phyloP scores from a whole-genome alignment of 1,140 invertebrate genomes.

The Cardiocondyla obscurior region DNA sequence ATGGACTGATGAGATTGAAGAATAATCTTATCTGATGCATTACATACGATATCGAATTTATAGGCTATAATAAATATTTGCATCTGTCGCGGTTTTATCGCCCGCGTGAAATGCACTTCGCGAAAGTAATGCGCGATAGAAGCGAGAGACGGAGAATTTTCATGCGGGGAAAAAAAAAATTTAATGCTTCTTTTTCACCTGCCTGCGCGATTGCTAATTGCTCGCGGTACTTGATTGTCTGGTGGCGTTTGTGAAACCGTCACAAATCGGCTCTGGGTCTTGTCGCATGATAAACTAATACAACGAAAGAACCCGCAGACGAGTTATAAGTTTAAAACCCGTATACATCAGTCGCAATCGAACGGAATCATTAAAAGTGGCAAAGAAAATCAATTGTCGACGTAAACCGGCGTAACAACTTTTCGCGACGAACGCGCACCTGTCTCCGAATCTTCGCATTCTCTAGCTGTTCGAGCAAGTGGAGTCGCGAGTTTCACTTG shows the following conservation, averaged over 20 bases:
- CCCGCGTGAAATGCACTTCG: not conserved
- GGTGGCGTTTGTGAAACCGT: not conserved
- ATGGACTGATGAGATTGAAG: not conserved
- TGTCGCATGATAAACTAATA: not conserved
- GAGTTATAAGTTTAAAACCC: conserved; percentile 39
- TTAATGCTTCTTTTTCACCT: conserved; percentile 1
- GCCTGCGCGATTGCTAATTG: conserved; percentile 5
- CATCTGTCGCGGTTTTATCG: not conserved
- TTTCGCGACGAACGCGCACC: conserved; percentile 44
- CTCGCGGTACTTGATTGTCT: not conserved
- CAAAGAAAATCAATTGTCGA: conserved; percentile 66
- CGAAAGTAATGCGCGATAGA: not conserved
- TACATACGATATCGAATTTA: not conserved
- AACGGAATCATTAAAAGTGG: conserved; percentile 47
- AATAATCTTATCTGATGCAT: conserved; percentile 18
- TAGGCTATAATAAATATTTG: not conserved
- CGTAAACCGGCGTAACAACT: conserved; percentile 51
- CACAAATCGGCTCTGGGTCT: conserved; percentile 16
- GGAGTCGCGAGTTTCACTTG: conserved; percentile 20
- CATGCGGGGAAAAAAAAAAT: conserved; percentile 4
- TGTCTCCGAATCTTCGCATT: conserved; percentile 17
- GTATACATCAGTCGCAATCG: conserved; percentile 45
- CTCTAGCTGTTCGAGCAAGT: conserved; percentile 10
- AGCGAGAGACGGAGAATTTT: not conserved
- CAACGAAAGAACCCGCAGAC: conserved; percentile 46